phyloP scores from a whole-genome alignment of 2,888 invertebrate species.

The Thereva unica region DNA sequence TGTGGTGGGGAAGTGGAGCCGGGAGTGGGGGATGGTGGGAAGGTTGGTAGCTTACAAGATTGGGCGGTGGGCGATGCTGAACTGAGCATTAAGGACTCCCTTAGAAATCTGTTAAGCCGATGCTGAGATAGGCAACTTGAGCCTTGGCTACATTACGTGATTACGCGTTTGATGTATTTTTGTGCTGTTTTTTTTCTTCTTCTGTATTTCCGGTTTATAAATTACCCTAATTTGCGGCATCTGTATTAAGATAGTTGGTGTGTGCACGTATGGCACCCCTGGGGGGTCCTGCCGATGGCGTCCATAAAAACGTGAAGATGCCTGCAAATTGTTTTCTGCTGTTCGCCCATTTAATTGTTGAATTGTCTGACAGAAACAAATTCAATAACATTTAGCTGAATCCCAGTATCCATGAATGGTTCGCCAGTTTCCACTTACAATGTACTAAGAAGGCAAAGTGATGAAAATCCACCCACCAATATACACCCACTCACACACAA shows the following conservation, averaged over 20 bases:
- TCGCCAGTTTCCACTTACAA: no score
- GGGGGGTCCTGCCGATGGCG: slow-evolving; percentile 19
- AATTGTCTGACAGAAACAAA: slow-evolving; percentile 17
- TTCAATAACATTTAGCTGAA: slow-evolving; percentile 13
- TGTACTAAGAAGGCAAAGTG: no score
- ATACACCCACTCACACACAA: no score
- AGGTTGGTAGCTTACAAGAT: no score
- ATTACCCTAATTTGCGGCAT: slow-evolving; percentile 37
- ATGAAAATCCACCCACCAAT: no score
- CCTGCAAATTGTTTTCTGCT: slow-evolving; percentile 12
- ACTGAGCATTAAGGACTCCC: not conserved
- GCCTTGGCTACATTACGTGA: slow-evolving; percentile 33
- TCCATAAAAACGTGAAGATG: slow-evolving; percentile 9
- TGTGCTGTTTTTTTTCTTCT: slow-evolving; percentile 29
- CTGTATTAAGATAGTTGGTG: slow-evolving; percentile 10
- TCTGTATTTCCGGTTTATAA: slow-evolving; percentile 32
- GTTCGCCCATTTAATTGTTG: slow-evolving; percentile 17
- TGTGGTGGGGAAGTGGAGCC: no score
- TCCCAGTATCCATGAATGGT: no score
- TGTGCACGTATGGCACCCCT: no score
- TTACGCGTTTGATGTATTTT: slow-evolving; percentile 37
- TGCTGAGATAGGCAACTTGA: slow-evolving; percentile 36
- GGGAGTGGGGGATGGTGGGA: no score
- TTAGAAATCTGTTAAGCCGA: slow-evolving; percentile 33
- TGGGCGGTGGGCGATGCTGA: no score